Conservation (phyloP, 1,140 invertebrate species). For the Anadara kagoshimensis region DNA sequence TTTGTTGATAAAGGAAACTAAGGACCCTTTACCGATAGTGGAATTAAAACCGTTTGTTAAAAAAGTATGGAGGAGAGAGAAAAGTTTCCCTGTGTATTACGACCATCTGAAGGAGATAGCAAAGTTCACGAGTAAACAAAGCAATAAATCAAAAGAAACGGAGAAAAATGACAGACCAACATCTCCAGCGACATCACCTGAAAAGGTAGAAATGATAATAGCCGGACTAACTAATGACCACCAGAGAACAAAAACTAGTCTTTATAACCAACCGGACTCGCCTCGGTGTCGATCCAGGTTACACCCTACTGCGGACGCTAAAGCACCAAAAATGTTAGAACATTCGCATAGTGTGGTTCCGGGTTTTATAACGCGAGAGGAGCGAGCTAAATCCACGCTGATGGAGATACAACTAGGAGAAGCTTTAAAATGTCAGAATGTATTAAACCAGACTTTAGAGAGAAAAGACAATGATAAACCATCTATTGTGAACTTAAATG, state of each 20-base stretch:
- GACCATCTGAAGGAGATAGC: slow-evolving; percentile 28
- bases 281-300: slow-evolving; percentile 43
- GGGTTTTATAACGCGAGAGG: slow-evolving; percentile 49
- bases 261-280: slow-evolving; percentile 22
- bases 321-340: slow-evolving; percentile 41
- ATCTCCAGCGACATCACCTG: slow-evolving; percentile 20
- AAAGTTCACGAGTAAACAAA: slow-evolving; percentile 17
- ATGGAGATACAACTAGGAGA: slow-evolving; percentile 49
- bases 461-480: slow-evolving; percentile 43
- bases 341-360: slow-evolving; percentile 51
- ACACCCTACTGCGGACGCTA: slow-evolving; percentile 43
- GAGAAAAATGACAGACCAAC: not conserved
- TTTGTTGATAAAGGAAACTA: slow-evolving; percentile 19
- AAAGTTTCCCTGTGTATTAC: slow-evolving; percentile 45
- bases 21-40: slow-evolving; percentile 51
- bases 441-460: slow-evolving; percentile 32
- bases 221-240: slow-evolving; percentile 22
- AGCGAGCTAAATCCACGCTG: slow-evolving; percentile 48
- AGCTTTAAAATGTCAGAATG: slow-evolving; percentile 30
- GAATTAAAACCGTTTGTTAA: slow-evolving; percentile 56
- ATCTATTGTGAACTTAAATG: slow-evolving; percentile 42
- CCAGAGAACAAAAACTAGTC: not conserved
- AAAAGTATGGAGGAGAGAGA: slow-evolving; percentile 55
- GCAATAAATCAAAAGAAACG: slow-evolving; percentile 11
- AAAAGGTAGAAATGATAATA: slow-evolving; percentile 34